Conservation (phyloP, 2,113 vertebrate genomes). For the Nothoprocta pentlandii region DNA sequence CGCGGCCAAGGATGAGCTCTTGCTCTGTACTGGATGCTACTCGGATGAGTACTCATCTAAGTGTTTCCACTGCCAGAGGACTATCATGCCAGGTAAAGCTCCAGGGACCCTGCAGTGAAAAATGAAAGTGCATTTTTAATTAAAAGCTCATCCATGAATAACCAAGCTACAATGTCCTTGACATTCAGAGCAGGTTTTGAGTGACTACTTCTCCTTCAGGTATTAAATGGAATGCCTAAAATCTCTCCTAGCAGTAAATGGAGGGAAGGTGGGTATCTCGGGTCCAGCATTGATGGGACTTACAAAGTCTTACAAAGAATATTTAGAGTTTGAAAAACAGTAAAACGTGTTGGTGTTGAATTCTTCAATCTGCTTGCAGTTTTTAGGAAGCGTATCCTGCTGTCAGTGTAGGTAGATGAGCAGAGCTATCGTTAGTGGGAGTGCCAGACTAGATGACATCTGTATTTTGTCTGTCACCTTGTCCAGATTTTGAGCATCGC, state of each 20-base stretch:
- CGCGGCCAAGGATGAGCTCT: conserved; percentile 81
- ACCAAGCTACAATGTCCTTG: background rate
- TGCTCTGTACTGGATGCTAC: conserved; percentile 84
- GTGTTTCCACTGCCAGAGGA: conserved; percentile 83
- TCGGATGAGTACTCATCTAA: conserved; percentile 83
- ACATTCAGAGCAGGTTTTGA: background rate
- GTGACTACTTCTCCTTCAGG: background rate
- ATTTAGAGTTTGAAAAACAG: background rate
- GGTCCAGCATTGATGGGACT: background rate
- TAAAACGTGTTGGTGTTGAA: background rate
- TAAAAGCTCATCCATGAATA: background rate
- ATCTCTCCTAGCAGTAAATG: background rate
- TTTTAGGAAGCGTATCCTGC: rapidly evolving
- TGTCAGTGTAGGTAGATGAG: background rate
- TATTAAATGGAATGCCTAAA: background rate
- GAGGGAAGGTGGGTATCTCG: background rate
- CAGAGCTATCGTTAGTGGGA: background rate
- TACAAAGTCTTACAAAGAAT: background rate
- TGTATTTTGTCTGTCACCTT: background rate
- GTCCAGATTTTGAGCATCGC: background rate
- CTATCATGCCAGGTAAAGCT: conserved; percentile 86
- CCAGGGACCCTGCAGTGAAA: background rate
- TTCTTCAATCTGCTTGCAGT: background rate
- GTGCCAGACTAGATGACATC: background rate
- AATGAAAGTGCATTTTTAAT: background rate